A percentile compares a stretch with the other conserved stretches of the same genome.
These are phyloP conservation scores for Bombus superbus DNA, from an alignment of 1,140 invertebrate genomes.

Conservation along the genomic window DNA sequence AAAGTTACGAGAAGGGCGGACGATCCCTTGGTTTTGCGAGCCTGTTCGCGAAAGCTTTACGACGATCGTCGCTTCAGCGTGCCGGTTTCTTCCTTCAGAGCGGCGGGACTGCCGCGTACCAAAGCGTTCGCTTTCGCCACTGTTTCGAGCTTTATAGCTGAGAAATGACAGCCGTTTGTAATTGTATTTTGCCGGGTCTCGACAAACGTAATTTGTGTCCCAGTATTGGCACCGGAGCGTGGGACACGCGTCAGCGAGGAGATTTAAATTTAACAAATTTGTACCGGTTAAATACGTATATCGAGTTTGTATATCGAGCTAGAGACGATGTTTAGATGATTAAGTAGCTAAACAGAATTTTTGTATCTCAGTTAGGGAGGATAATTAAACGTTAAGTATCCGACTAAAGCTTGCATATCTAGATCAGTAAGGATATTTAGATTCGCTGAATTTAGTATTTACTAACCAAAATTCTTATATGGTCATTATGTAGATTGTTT, in stretches of 20 bases:
- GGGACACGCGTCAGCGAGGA: background rate
- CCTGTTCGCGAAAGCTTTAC: background rate
- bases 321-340: background rate
- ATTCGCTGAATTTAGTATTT: too few species aligned
- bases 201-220: too few species aligned
- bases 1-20: background rate
- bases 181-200: background rate
- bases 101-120: background rate
- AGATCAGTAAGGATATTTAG: too few species aligned
- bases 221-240: too few species aligned
- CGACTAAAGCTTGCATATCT: background rate
- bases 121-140: background rate
- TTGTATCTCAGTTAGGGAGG: background rate
- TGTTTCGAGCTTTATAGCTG: background rate
- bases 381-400: background rate
- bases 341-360: background rate
- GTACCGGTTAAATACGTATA: background rate
- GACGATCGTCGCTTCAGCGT: background rate
- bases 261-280: background rate
- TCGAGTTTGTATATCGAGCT: background rate
- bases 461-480: too few species aligned
- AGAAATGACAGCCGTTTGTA: background rate
- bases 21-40: background rate
- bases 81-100: background rate
- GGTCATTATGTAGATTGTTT: too few species aligned